phyloP scores from a whole-genome alignment of 2,888 invertebrate genomes.

The Drymonia ruficornis region DNA sequence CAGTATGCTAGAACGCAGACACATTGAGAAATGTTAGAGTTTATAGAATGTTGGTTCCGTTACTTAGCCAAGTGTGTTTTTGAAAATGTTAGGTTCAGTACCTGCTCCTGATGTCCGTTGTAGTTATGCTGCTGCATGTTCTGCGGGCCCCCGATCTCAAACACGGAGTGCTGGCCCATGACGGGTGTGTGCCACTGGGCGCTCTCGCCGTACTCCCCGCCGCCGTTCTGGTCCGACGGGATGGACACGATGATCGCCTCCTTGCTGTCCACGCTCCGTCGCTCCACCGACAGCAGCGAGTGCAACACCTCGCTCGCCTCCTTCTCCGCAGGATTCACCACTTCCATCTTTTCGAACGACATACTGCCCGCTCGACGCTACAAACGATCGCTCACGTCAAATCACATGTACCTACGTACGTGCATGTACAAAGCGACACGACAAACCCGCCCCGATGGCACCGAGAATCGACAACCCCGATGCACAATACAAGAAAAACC shows the following conservation, averaged over 20 bases:
- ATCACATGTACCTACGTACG: constrained; percentile 81
- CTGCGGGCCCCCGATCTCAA: constrained; percentile 71
- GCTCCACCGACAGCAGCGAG: constrained; percentile 87
- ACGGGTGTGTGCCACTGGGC: constrained; percentile 88
- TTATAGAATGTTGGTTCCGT: no score
- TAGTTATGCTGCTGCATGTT: constrained; percentile 77
- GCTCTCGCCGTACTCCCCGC: constrained; percentile 79
- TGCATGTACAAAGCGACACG: constrained; percentile 74
- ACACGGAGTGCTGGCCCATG: constrained; percentile 81
- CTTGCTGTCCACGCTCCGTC: constrained; percentile 86
- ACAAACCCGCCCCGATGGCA: constrained; percentile 72
- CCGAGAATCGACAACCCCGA: constrained; percentile 58
- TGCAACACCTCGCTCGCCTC: constrained; percentile 89
- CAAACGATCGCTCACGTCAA: constrained; percentile 76
- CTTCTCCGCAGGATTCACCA: constrained; percentile 88
- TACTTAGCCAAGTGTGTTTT: no score
- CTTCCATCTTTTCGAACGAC: constrained; percentile 86
- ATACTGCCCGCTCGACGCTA: constrained; percentile 70
- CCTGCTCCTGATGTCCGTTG: constrained; percentile 82
- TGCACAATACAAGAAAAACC: constrained; percentile 73
- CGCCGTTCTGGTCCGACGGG: constrained; percentile 73
- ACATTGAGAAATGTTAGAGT: no score
- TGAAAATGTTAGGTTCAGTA: constrained; percentile 34
- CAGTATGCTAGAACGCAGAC: no score
- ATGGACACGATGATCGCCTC: constrained; percentile 81